Conservation (phyloP, 2,113 vertebrate genomes). For the Archilochus colubris region DNA sequence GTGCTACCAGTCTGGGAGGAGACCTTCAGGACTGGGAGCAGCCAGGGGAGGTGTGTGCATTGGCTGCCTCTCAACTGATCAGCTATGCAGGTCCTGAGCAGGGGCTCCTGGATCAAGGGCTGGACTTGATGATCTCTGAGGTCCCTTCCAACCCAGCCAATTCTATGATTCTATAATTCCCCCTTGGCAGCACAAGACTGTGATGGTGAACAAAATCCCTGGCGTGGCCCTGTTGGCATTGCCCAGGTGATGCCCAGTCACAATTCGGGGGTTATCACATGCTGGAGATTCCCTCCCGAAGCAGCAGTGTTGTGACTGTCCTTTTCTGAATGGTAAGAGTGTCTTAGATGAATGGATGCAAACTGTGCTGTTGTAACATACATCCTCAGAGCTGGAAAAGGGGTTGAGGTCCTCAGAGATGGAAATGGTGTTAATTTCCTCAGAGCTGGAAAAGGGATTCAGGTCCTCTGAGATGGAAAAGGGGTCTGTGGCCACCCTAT, state of each 20-base stretch:
- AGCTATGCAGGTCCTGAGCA: background rate
- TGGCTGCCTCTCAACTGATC: background rate
- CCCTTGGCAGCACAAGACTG: background rate
- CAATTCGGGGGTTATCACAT: background rate
- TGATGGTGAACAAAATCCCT: background rate
- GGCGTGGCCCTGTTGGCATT: background rate
- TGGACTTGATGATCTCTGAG: too few species aligned
- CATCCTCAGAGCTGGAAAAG: background rate
- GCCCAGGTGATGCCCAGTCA: background rate
- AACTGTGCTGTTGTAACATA: background rate
- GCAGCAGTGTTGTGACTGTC: rapidly evolving
- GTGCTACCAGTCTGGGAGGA: background rate
- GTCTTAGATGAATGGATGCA: background rate
- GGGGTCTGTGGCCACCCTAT: rapidly evolving
- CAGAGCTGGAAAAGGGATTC: background rate
- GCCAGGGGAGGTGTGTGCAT: background rate
- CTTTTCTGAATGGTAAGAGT: background rate
- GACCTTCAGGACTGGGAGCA: background rate
- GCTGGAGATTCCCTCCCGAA: background rate
- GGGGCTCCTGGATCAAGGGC: background rate
- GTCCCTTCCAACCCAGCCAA: too few species aligned
- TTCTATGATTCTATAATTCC: too few species aligned
- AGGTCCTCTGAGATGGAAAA: background rate
- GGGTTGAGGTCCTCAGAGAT: background rate
- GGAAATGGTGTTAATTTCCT: background rate